Conservation (phyloP, 2,797 vertebrate species). For the Aulostomus chinensis region DNA sequence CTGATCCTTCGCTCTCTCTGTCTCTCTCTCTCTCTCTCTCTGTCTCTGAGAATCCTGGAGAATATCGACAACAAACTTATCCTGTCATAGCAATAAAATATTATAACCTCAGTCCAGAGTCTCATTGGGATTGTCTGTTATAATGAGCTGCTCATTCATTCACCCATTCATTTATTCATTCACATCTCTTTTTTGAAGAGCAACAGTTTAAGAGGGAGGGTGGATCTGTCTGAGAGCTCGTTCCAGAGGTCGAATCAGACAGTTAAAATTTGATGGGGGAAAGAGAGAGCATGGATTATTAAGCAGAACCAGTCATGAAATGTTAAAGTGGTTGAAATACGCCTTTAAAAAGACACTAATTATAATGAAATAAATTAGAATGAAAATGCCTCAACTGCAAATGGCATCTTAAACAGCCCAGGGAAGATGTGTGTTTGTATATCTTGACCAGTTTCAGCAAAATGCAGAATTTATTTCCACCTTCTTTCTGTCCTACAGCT, state of each 20-base stretch:
- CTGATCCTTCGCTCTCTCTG: too few species aligned
- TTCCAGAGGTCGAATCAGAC: not conserved
- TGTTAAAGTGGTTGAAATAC: constrained; percentile 49
- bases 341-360: constrained; percentile 67
- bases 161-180: not conserved
- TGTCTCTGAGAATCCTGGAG: too few species aligned
- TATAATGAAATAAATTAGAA: constrained; percentile 50
- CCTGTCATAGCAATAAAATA: too few species aligned
- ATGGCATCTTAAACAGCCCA: constrained; percentile 57
- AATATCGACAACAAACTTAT: too few species aligned
- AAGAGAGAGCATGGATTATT: constrained; percentile 26
- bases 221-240: not conserved
- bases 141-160: too few species aligned
- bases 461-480: too few species aligned
- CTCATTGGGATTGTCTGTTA: too few species aligned
- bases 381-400: constrained; percentile 55
- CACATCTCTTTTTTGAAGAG: not conserved
- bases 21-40: too few species aligned
- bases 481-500: too few species aligned
- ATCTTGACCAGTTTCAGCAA: too few species aligned
- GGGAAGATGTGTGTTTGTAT: constrained; percentile 14
- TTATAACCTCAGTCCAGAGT: too few species aligned
- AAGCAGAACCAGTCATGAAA: constrained; percentile 17
- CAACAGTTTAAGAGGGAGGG: not conserved
- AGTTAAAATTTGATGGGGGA: constrained; percentile 14